phyloP scores from a whole-genome alignment of 37 sponge, comb jelly and placozoan genomes.

The Dysidea cf. avara region DNA sequence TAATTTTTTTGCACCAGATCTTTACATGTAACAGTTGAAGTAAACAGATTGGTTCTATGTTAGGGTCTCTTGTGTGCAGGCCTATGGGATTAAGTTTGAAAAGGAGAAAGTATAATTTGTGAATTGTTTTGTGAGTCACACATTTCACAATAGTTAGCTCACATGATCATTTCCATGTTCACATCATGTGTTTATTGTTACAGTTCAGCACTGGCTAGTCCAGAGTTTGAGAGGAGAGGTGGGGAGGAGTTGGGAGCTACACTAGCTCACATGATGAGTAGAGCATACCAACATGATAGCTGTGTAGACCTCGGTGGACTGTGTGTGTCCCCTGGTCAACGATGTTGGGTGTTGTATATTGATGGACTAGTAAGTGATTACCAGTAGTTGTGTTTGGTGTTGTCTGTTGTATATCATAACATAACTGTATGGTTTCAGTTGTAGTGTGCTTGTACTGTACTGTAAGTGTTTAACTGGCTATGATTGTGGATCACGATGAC shows the following conservation, averaged over 20 bases:
- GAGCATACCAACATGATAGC: conserved; percentile 32
- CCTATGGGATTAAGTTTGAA: neutral
- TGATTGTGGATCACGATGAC: neutral
- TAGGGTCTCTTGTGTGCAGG: neutral
- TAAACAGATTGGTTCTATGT: no score
- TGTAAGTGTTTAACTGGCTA: neutral
- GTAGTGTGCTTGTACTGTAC: neutral
- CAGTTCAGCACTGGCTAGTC: conserved; percentile 77
- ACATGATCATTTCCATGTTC: no score
- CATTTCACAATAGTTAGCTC: no score
- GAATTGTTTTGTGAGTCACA: neutral
- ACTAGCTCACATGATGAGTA: conserved; percentile 41
- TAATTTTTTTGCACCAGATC: no score
- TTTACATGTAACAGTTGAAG: no score
- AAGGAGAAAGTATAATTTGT: neutral
- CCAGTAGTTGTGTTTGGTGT: neutral
- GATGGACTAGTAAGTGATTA: conserved; percentile 68
- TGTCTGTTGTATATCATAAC: neutral
- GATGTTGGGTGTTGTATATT: conserved; percentile 77
- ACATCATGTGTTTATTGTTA: conserved; percentile 1
- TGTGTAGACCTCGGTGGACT: conserved; percentile 54
- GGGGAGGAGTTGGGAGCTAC: conserved; percentile 72
- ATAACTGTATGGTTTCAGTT: neutral
- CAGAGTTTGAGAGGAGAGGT: conserved; percentile 75
- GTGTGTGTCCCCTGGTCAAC: conserved; percentile 63